A percentile compares a stretch with the other conserved stretches of the same genome.
Conservation (phyloP, 1,140 invertebrate genomes). For the Melanaphis sacchari region DNA sequence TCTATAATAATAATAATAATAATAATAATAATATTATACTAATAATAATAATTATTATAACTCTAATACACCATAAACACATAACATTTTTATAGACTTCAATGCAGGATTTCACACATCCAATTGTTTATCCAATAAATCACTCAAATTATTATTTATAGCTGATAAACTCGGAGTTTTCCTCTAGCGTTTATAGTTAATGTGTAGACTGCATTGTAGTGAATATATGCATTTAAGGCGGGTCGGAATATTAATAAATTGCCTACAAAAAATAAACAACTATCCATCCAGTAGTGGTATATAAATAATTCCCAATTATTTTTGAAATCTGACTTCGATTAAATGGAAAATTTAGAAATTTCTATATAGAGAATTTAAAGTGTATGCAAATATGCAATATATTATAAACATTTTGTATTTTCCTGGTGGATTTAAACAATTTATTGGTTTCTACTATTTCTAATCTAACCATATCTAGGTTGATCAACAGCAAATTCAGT, state of each 20-base stretch:
- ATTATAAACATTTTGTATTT: too few relatives aligned
- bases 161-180: neutral
- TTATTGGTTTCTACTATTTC: neutral
- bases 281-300: neutral
- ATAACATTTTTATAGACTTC: neutral
- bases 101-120: neutral
- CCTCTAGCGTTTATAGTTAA: too few relatives aligned
- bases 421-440: neutral
- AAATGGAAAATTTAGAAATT: neutral
- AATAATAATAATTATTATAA: neutral
- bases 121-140: neutral
- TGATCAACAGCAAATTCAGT: neutral
- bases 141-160: slow-evolving; percentile 11
- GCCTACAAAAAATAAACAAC: neutral
- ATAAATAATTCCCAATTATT: neutral
- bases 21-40: neutral
- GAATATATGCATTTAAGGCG: neutral
- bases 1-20: neutral
- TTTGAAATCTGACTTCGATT: neutral
- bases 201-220: neutral
- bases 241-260: neutral
- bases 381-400: too few relatives aligned
- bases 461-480: neutral
- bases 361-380: neutral
- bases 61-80: neutral